These are phyloP conservation scores for Cyclargus thomasi DNA, from an alignment of 1,140 invertebrate genomes.

Conservation along the genomic window DNA sequence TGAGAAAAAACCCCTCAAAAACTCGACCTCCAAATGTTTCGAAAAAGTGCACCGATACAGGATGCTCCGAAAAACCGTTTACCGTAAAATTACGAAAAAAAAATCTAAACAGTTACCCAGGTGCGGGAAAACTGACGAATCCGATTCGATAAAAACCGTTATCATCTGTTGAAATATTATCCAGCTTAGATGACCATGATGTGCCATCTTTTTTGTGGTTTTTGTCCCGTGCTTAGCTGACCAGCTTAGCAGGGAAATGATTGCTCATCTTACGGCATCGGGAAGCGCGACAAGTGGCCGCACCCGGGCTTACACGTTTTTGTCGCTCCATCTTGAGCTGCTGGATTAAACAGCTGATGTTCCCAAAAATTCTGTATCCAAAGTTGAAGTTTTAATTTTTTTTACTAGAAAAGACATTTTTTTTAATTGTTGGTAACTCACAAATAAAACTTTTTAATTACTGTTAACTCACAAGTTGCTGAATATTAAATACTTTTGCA, in stretches of 20 bases:
- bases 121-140: neutral
- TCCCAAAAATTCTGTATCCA: too few species aligned
- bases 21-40: slow-evolving; percentile 65
- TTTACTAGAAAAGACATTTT: too few species aligned
- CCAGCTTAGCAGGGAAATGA: neutral
- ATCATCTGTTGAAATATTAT: neutral
- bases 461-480: too few species aligned
- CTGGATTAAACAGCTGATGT: neutral
- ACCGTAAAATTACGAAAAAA: neutral
- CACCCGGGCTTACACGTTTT: neutral
- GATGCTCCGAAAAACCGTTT: slow-evolving; percentile 33
- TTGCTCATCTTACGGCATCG: neutral
- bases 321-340: neutral
- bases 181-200: neutral
- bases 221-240: neutral
- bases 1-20: slow-evolving; percentile 68
- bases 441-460: too few species aligned
- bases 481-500: too few species aligned
- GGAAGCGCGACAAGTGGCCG: neutral
- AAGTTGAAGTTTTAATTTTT: too few species aligned
- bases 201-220: neutral
- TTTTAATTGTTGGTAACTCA: too few species aligned
- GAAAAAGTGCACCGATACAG: slow-evolving; percentile 67
- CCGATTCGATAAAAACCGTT: neutral
- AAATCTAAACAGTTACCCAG: slow-evolving; percentile 9